Base-by-base conservation (phyloP, 2,797 vertebrate species). In the Typhlichthys eigenmanni region DNA sequence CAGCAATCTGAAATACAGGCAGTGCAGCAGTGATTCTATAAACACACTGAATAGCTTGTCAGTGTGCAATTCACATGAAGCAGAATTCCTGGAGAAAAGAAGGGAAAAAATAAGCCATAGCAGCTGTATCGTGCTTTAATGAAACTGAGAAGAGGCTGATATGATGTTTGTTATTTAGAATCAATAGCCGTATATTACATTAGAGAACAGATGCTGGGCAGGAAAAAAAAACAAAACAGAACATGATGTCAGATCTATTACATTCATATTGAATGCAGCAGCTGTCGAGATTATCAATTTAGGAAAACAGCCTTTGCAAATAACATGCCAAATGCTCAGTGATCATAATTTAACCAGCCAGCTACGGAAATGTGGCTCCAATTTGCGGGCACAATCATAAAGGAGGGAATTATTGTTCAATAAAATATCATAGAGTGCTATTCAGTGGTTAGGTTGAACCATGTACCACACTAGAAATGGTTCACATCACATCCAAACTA, bases 271-370 rank as follows among this genome's bases (percentile, higher is more conserved):
- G 19, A 83, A 76, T 17, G 55, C 66, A 67, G 72, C 82, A 86
- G 84, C 81, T 88, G 87, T 62, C 69, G 52, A 57, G 52, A 71
- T 78, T 54, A 78, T 82, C 64, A 67, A 74, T 74, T 79, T 66
- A 56, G 60, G 57, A 68, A 80, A 81, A 60, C 65, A 81, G 56
- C 45, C 67, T 80, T 84, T 68, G 62, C 55, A 75, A 80, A 76
- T 66, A 70, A 64, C 55, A 66, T 63, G 64, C 56, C 46, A 78
- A 84, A 76, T 66, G 76, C 69, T 82, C 62, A 45, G 56, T 46
- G 64, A 68, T 64, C 62, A 60, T 62, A 58, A 67, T 72, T 81
- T 77, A 73, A 47, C 66, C 55, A 60, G 49, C 29, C 32, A 29
- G 68, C 8, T 16, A 11, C 14, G 24, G 14, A 34, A 4, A 12